phyloP scores from a whole-genome alignment of 1,140 invertebrate species.

The Hormaphis cornu region DNA sequence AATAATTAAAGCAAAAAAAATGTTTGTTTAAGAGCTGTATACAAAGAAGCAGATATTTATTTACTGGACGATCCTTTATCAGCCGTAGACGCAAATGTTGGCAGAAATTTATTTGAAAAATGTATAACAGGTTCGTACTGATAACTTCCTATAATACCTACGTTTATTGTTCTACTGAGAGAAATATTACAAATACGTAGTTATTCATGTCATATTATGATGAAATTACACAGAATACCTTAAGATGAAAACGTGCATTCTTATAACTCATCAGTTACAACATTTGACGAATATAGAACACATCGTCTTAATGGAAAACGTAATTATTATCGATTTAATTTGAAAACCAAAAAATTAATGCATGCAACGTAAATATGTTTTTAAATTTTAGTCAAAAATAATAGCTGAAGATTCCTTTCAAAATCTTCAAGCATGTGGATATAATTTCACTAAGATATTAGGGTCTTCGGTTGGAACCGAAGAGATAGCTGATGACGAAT shows the following conservation, averaged over 20 bases:
- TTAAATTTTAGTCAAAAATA: constrained; percentile 46
- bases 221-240: constrained; percentile 45
- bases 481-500: constrained; percentile 33
- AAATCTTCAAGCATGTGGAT: constrained; percentile 45
- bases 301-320: constrained; percentile 68
- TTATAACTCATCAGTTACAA: constrained; percentile 78
- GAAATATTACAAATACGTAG: no score
- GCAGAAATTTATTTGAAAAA: constrained; percentile 66
- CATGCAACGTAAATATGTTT: no score
- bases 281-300: constrained; percentile 61
- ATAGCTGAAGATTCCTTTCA: constrained; percentile 49
- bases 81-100: constrained; percentile 71
- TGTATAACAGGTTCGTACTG: constrained; percentile 53
- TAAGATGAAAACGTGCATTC: constrained; percentile 56
- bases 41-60: constrained; percentile 58
- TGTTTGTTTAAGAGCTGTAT: constrained; percentile 34
- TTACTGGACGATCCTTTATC: constrained; percentile 72
- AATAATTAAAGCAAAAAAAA: no score
- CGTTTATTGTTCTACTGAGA: no score
- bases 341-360: no score
- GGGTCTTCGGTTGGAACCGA: constrained; percentile 36
- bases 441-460: constrained; percentile 48
- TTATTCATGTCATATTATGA: no score
- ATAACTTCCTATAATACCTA: neutral
- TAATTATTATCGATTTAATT: constrained; percentile 38